These are phyloP conservation scores for Mirza zaza DNA, from an alignment of 2,113 vertebrate genomes.

Conservation along the genomic window DNA sequence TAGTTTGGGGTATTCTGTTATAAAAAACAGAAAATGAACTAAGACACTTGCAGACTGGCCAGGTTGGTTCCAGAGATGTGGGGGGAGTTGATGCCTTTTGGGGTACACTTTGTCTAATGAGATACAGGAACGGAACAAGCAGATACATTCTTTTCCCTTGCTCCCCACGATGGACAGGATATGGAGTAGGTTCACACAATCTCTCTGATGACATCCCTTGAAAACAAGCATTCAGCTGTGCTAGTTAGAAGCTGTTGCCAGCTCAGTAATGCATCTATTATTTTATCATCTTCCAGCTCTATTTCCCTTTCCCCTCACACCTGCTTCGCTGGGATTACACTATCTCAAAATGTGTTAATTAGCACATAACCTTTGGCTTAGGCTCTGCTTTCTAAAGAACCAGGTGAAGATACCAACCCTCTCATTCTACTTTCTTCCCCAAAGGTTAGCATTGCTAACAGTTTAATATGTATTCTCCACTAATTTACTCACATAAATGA, in stretches of 20 bases:
- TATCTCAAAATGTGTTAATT: neutral
- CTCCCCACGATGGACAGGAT: neutral
- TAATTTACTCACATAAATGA: neutral
- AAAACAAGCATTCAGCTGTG: neutral
- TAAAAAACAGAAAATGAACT: neutral
- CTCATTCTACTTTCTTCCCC: neutral
- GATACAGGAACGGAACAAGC: neutral
- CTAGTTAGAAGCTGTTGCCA: neutral
- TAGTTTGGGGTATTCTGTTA: neutral
- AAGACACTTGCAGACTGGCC: neutral
- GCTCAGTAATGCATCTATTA: neutral
- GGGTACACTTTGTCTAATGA: neutral
- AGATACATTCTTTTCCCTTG: neutral
- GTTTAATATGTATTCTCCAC: neutral
- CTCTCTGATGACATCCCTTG: neutral
- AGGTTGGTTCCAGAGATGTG: neutral
- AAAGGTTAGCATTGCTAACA: neutral
- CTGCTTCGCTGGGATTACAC: neutral
- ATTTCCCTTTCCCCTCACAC: neutral
- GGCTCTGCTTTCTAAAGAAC: neutral
- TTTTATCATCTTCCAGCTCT: neutral
- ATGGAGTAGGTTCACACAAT: neutral
- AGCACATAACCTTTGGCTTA: neutral
- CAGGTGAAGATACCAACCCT: neutral
- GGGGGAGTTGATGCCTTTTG: neutral